These are phyloP conservation scores for Odontothrips loti DNA, from an alignment of 2,888 invertebrate species.

Conservation along the genomic window DNA sequence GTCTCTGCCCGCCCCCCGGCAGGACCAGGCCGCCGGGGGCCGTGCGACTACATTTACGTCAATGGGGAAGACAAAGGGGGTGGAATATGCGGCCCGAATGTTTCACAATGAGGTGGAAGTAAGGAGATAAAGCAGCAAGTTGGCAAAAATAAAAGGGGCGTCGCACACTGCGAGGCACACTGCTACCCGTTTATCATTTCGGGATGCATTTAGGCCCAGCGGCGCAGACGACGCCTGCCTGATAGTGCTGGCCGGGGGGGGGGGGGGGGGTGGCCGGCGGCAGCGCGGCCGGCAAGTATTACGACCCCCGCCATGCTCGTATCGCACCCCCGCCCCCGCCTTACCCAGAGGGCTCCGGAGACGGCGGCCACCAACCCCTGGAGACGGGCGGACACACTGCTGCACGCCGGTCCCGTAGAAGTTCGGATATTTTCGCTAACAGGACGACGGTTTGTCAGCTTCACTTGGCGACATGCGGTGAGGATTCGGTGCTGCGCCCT, in stretches of 20 bases:
- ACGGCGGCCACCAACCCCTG: too few relatives aligned
- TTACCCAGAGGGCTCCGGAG: background rate
- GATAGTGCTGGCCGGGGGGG: background rate
- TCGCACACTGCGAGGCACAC: background rate
- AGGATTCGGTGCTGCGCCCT: too few relatives aligned
- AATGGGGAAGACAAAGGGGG: slow-evolving; percentile 24
- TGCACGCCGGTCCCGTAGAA: too few relatives aligned
- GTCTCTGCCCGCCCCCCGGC: background rate
- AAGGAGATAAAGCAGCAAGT: slow-evolving; percentile 13
- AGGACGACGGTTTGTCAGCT: too few relatives aligned
- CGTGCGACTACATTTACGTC: slow-evolving; percentile 23
- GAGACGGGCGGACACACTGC: too few relatives aligned
- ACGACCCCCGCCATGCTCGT: background rate
- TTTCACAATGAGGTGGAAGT: slow-evolving; percentile 26
- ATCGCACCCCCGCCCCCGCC: background rate
- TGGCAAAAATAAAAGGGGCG: slow-evolving; percentile 14
- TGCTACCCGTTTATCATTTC: slow-evolving; percentile 26
- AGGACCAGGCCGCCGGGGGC: background rate
- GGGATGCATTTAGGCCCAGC: slow-evolving; percentile 15
- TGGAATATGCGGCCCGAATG: slow-evolving; percentile 18
- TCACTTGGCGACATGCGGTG: too few relatives aligned
- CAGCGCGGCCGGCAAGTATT: background rate
- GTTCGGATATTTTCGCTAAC: too few relatives aligned
- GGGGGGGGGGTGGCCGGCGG: background rate
- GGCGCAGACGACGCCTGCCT: background rate